Evolutionary conservation across 2,113 vertebrate species (phyloP).

Genomic region (Syngnathus typhle): DNA sequence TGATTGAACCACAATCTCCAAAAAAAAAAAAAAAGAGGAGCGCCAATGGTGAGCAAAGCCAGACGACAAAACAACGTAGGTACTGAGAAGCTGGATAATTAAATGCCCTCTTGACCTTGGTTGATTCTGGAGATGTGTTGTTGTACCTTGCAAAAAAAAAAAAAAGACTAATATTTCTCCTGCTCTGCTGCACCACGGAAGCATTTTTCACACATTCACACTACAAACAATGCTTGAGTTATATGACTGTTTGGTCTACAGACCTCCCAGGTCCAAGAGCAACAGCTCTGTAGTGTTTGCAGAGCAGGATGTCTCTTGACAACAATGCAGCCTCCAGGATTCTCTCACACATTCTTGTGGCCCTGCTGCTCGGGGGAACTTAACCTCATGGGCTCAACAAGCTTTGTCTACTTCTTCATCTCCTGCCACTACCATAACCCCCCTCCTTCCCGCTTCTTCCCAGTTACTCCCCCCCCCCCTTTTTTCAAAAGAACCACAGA

Average conservation of each 20-base stretch:
- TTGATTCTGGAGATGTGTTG: neutral
- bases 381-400: constrained; percentile 57
- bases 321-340: constrained; percentile 64
- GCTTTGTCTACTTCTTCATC: constrained; percentile 55
- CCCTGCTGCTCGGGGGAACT: constrained; percentile 44
- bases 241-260: constrained; percentile 26
- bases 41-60: neutral
- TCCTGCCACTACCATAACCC: constrained; percentile 16
- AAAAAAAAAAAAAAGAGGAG: neutral
- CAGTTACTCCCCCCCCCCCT: neutral
- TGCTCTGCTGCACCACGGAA: constrained; percentile 4
- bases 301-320: constrained; percentile 65
- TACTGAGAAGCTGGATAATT: neutral
- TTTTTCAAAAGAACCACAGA: constrained; percentile 19
- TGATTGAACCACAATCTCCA: neutral
- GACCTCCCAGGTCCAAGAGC: constrained; percentile 51
- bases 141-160: neutral
- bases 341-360: constrained; percentile 64
- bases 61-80: neutral
- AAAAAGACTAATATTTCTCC: constrained; percentile 5
- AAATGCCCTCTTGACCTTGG: neutral
- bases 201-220: constrained; percentile 18
- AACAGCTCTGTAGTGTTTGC: constrained; percentile 43
- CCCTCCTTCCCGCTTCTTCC: constrained; percentile 3
- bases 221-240: constrained; percentile 32